phyloP scores from a whole-genome alignment of 2,113 vertebrate species.

The Chaetodon auriga region DNA sequence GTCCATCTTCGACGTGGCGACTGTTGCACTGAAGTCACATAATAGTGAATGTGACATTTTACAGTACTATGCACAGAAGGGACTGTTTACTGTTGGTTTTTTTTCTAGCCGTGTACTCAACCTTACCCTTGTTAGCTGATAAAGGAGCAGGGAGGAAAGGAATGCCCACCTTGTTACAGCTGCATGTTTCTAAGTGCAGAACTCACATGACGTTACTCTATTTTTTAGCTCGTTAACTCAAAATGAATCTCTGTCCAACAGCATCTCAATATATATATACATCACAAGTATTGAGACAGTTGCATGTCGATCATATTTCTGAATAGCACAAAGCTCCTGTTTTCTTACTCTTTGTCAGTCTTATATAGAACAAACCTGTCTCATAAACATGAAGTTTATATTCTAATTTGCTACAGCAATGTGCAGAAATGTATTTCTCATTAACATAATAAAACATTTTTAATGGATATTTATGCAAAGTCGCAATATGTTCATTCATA shows the following conservation, averaged over 20 bases:
- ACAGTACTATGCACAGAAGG: slow-evolving; percentile 6
- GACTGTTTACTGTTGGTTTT: slow-evolving; percentile 22
- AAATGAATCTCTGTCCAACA: not conserved
- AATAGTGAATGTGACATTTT: slow-evolving; percentile 46
- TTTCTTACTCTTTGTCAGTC: not conserved
- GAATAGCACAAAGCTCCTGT: not conserved
- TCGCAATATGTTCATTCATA: not conserved
- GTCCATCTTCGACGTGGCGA: not conserved
- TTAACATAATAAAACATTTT: not conserved
- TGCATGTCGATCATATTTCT: not conserved
- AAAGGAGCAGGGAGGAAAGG: slow-evolving; percentile 8
- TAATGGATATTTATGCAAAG: not conserved
- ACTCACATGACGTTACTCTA: not conserved
- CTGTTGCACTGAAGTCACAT: slow-evolving; percentile 11
- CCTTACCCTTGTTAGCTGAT: slow-evolving; percentile 29
- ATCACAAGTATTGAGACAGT: not conserved
- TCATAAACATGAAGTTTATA: not conserved
- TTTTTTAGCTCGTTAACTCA: not conserved
- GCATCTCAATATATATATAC: not conserved
- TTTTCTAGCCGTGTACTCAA: slow-evolving; percentile 24
- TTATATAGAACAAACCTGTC: not conserved
- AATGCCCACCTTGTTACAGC: slow-evolving; percentile 9
- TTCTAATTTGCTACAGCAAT: not conserved
- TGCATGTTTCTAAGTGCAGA: slow-evolving; percentile 12
- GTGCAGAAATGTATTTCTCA: not conserved